These are phyloP conservation scores for Paradisaea rubra DNA, from an alignment of 2,113 vertebrate species.

Conservation along the genomic window DNA sequence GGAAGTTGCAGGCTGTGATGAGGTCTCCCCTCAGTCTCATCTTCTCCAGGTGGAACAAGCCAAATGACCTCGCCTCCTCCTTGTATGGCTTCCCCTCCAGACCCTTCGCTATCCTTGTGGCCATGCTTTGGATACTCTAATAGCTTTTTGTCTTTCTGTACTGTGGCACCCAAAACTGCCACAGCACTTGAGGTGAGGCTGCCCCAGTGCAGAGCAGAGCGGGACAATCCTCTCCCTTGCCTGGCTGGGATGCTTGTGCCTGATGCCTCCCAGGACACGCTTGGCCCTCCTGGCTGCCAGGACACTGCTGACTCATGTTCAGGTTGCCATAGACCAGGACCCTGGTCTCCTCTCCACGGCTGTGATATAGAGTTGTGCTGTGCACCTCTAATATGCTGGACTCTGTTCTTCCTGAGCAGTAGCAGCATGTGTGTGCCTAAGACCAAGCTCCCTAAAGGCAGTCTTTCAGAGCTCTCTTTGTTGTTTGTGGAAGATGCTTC, in stretches of 20 bases:
- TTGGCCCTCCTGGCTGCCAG: not conserved
- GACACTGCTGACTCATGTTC: not conserved
- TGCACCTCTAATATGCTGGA: not conserved
- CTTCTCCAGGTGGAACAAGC: not conserved
- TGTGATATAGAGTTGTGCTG: not conserved
- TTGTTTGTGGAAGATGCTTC: not conserved
- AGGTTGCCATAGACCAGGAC: accelerated
- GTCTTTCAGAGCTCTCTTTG: not conserved
- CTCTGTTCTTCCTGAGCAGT: not conserved
- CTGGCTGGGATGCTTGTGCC: accelerated
- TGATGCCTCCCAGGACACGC: accelerated
- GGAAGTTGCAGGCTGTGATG: not conserved
- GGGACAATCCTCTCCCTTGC: not conserved
- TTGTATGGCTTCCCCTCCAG: not conserved
- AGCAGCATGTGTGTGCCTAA: not conserved
- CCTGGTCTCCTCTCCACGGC: not conserved
- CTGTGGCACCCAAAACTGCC: accelerated
- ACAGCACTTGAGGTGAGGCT: accelerated
- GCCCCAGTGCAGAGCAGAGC: not conserved
- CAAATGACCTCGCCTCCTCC: not conserved
- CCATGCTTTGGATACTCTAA: not conserved
- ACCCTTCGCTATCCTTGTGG: accelerated
- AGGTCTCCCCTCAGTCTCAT: not conserved
- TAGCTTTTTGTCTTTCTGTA: not conserved
- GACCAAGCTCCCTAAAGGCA: not conserved